Evolutionary conservation across 2,113 vertebrate genomes (phyloP).

Genomic region (Semnopithecus entellus): DNA sequence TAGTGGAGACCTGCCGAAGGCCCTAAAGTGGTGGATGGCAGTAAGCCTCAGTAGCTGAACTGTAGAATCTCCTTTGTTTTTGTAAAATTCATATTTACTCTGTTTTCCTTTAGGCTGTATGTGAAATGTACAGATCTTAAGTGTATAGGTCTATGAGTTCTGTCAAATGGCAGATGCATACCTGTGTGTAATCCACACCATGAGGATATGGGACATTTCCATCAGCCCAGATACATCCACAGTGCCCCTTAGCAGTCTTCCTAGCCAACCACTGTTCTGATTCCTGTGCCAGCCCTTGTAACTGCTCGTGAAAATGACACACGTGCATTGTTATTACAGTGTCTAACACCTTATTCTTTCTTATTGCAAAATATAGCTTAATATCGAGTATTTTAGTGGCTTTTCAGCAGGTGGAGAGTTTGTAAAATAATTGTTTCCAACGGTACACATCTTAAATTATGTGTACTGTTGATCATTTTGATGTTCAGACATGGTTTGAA

Average conservation of each 20-base stretch:
- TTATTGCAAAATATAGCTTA: not conserved
- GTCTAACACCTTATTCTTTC: not conserved
- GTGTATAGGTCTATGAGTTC: not conserved
- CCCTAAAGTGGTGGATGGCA: not conserved
- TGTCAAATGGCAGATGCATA: not conserved
- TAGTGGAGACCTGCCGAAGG: fast-evolving
- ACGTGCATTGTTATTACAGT: fast-evolving
- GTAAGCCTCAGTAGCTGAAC: not conserved
- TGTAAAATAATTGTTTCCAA: not conserved
- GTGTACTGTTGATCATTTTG: not conserved
- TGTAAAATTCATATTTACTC: not conserved
- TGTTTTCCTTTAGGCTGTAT: not conserved
- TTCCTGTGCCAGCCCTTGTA: not conserved
- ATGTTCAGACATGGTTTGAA: not conserved
- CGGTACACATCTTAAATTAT: not conserved
- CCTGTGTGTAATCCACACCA: not conserved
- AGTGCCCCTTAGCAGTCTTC: not conserved
- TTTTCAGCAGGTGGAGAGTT: not conserved
- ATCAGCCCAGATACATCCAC: not conserved
- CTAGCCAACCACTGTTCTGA: not conserved
- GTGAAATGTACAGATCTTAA: not conserved
- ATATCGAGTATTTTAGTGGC: not conserved
- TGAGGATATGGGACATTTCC: not conserved
- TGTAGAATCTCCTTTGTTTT: not conserved
- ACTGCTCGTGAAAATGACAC: not conserved